phyloP scores from a whole-genome alignment of 2,113 vertebrate species.

The Sprattus sprattus region DNA sequence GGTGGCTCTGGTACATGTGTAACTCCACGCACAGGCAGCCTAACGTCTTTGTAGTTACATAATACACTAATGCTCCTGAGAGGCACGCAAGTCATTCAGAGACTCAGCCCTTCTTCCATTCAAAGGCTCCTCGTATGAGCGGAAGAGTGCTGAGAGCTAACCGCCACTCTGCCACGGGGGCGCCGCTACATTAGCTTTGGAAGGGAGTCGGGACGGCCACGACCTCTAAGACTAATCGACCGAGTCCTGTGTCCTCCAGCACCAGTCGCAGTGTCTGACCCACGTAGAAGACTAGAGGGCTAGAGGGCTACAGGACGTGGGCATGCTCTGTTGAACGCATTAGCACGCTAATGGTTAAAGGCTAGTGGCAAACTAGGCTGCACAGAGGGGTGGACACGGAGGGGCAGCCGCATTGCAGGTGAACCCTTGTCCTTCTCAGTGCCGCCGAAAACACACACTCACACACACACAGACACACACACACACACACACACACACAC shows the following conservation, averaged over 20 bases:
- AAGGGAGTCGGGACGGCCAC: neutral
- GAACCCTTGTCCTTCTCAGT: too few relatives aligned
- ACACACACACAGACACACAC: too few relatives aligned
- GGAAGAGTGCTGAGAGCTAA: neutral
- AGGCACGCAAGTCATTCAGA: too few relatives aligned
- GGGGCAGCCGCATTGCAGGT: too few relatives aligned
- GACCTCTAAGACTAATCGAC: neutral
- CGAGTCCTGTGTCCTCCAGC: neutral
- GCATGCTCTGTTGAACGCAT: too few relatives aligned
- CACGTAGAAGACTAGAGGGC: neutral
- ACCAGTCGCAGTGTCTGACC: neutral
- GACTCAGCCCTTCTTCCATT: too few relatives aligned
- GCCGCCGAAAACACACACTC: too few relatives aligned
- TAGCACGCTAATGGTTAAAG: too few relatives aligned
- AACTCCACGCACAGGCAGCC: too few relatives aligned
- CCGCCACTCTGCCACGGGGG: neutral
- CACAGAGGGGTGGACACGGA: too few relatives aligned
- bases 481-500: too few relatives aligned
- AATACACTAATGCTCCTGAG: neutral
- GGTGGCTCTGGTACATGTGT: too few relatives aligned
- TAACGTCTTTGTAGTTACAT: neutral
- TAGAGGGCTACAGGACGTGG: neutral
- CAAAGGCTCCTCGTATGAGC: neutral
- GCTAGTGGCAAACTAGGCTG: neutral
- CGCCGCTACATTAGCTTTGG: neutral